Evolutionary conservation across 1,140 invertebrate genomes (phyloP), one percentile per base, ranked within the genome.

Genomic region (Drosophila biarmipes): DNA sequence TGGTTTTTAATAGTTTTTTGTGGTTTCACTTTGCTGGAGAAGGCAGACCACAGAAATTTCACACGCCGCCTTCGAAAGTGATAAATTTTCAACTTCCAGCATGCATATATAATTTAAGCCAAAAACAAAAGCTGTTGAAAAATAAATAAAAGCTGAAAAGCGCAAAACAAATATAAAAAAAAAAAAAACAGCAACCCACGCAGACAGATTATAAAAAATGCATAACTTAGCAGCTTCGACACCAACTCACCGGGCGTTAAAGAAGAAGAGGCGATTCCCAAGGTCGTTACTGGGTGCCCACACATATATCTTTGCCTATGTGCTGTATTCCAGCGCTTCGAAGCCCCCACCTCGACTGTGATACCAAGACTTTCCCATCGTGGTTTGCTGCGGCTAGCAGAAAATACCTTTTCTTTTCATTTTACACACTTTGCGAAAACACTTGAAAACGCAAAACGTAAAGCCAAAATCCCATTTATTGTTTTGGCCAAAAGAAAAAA

Each of bases 401-500:
- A 84, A 80, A 68, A 46, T 42, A 31, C 34, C 38, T 45, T 52
- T 40, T 54, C 42, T 45, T 56, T 43, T 63, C 38, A 21, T 42
- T 56, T 48, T 52, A 43, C 14, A 19, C 42, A 37, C 61, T 75
- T 78, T 66, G 66, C 73, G 51, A 78, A 78, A 77, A 72, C 40
- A 57, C 24, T 43, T 42, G n/a, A 56, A 64, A 75, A 62, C 69
- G 69, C 61, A 79, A 66, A 74, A 62, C 69, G 63, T 64, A 79
- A 71, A 74, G 72, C 80, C 72, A 58, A 84, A 84, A 80, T 80
- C 80, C 71, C 75, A 84, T 85, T 85, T 80, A 85, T 82, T 82
- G 74, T 80, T 80, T 67, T 72, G 46, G 59, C 53, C 56, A 56
- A 79, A 38, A 55, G 35, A 38, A 55, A 42, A 10, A 19, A 51